Conservation (phyloP, 2,113 vertebrate species). For the Sigmodon hispidus region DNA sequence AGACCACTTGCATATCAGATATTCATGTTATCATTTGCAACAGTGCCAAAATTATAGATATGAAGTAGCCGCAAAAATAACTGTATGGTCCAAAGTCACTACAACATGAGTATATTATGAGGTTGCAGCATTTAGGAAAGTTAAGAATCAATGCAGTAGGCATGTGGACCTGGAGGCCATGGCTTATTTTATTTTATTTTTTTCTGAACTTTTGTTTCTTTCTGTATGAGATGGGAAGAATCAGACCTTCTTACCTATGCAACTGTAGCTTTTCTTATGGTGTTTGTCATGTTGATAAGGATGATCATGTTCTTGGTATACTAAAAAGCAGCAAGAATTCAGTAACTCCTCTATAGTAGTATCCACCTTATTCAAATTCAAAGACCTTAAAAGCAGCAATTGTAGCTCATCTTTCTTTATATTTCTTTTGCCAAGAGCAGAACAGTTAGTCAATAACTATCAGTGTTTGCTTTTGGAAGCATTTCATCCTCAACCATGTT, state of each 20-base stretch:
- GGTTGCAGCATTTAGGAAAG: background rate
- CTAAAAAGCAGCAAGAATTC: slow-evolving; percentile 18
- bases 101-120: too few species aligned
- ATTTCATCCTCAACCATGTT: background rate
- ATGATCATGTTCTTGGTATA: background rate
- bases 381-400: background rate
- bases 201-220: background rate
- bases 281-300: background rate
- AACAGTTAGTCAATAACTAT: background rate
- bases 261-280: background rate
- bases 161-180: background rate
- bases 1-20: background rate
- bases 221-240: background rate
- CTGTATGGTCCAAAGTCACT: background rate
- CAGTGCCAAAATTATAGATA: background rate
- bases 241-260: background rate
- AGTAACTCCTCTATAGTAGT: background rate
- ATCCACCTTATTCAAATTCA: background rate
- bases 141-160: background rate
- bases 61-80: background rate
- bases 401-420: background rate
- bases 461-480: slow-evolving; percentile 27
- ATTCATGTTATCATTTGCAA: background rate
- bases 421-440: background rate
- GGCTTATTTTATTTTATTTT: background rate